Percentiles rank a stretch among this genome's conserved stretches.
phyloP scores from a whole-genome alignment of 2,797 vertebrate species.

The Microcaecilia unicolor region DNA sequence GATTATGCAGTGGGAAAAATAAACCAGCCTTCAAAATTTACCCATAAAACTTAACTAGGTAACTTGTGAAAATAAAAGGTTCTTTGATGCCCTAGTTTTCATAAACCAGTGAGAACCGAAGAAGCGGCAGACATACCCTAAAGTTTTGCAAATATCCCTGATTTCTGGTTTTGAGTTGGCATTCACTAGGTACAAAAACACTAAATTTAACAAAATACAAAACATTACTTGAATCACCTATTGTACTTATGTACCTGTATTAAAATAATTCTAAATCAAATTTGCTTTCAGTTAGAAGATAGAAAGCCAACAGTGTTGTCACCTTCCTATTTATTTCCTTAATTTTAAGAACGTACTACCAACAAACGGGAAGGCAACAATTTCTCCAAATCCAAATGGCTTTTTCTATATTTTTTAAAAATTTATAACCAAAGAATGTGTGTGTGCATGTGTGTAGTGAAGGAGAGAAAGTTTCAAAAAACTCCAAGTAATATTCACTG shows the following conservation, averaged over 20 bases:
- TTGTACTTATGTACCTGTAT: conserved; percentile 27
- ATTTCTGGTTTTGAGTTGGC: conserved; percentile 31
- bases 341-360: conserved; percentile 24
- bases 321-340: no score
- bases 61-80: conserved; percentile 38
- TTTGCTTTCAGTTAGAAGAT: conserved; percentile 28
- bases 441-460: conserved; percentile 24
- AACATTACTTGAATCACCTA: conserved; percentile 25
- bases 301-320: conserved; percentile 36
- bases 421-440: conserved; percentile 47
- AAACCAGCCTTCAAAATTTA: conserved; percentile 30
- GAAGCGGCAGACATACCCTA: no score
- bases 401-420: conserved; percentile 46
- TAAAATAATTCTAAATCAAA: conserved; percentile 31
- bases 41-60: conserved; percentile 28
- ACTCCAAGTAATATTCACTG: conserved; percentile 48
- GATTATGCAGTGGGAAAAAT: conserved; percentile 33
- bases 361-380: conserved; percentile 21
- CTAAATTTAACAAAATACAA: conserved; percentile 26
- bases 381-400: conserved; percentile 37
- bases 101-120: no score
- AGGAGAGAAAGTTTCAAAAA: conserved; percentile 51
- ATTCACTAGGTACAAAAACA: conserved; percentile 30
- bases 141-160: conserved; percentile 36
- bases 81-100: conserved; percentile 33